A percentile compares a stretch with the other conserved stretches of the same genome.
Conservation (phyloP, 2,113 vertebrate genomes). For the Mastomys coucha region DNA sequence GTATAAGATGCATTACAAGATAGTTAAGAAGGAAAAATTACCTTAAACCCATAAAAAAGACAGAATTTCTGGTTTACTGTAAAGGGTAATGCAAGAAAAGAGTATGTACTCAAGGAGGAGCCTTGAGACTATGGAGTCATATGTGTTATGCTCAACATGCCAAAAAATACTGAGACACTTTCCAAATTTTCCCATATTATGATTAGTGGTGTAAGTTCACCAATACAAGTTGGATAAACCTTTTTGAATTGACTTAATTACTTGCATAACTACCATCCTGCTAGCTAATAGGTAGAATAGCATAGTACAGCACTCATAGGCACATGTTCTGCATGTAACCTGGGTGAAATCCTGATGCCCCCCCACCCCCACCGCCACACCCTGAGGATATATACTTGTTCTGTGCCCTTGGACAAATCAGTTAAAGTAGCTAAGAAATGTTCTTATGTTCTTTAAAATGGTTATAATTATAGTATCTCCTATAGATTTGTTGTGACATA, state of each 20-base stretch:
- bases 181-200: background rate
- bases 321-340: background rate
- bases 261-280: background rate
- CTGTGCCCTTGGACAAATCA: background rate
- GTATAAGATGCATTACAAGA: background rate
- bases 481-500: background rate
- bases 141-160: background rate
- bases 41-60: background rate
- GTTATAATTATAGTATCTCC: background rate
- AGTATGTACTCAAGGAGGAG: rapidly evolving
- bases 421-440: background rate
- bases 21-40: background rate
- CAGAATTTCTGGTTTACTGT: background rate
- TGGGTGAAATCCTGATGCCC: background rate
- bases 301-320: background rate
- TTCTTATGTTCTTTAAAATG: background rate
- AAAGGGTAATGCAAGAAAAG: background rate
- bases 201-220: background rate
- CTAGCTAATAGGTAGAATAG: background rate
- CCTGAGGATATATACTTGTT: rapidly evolving
- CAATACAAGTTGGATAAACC: background rate
- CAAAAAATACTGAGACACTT: background rate
- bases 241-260: background rate
- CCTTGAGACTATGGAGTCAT: background rate
- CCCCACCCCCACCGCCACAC: too few relatives aligned